Evolutionary conservation across 1,140 invertebrate species (phyloP).

Genomic region (Hylaeus volcanicus): DNA sequence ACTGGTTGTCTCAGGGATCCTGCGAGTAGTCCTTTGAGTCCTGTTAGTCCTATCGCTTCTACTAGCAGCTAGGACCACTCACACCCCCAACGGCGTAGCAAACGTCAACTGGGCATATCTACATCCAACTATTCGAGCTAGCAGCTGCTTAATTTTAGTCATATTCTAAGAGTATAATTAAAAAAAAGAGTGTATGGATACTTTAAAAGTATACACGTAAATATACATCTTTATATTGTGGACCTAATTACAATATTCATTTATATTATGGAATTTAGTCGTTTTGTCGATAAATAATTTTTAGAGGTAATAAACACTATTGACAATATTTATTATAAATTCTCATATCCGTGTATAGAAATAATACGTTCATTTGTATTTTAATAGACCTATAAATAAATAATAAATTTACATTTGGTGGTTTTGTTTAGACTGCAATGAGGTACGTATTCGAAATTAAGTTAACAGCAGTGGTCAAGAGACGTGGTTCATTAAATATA

Average conservation of each 20-base stretch:
- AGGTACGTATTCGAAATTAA: slow-evolving; percentile 1
- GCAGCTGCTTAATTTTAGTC: slow-evolving; percentile 76
- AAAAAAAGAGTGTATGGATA: slow-evolving; percentile 71
- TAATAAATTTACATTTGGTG: slow-evolving; percentile 6
- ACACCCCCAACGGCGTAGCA: slow-evolving; percentile 78
- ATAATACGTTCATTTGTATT: slow-evolving; percentile 16
- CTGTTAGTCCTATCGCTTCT: slow-evolving; percentile 90
- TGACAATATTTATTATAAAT: slow-evolving; percentile 18
- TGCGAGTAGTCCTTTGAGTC: slow-evolving; percentile 90
- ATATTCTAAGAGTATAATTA: slow-evolving; percentile 71
- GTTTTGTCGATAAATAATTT: background rate
- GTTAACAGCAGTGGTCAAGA: slow-evolving; percentile 12
- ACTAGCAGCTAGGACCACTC: slow-evolving; percentile 91
- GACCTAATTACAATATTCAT: slow-evolving; percentile 5
- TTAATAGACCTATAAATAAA: background rate
- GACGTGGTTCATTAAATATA: slow-evolving; percentile 25
- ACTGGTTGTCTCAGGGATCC: slow-evolving; percentile 93
- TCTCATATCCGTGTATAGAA: background rate
- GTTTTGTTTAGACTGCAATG: background rate
- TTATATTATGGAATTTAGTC: slow-evolving; percentile 16
- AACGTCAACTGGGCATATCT: slow-evolving; percentile 78
- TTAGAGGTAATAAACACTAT: slow-evolving; percentile 7
- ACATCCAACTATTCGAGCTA: slow-evolving; percentile 79
- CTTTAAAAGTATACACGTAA: slow-evolving; percentile 37
- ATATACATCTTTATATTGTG: background rate